Conservation (phyloP, 2,113 vertebrate genomes). For the Emydura subglobosa region DNA sequence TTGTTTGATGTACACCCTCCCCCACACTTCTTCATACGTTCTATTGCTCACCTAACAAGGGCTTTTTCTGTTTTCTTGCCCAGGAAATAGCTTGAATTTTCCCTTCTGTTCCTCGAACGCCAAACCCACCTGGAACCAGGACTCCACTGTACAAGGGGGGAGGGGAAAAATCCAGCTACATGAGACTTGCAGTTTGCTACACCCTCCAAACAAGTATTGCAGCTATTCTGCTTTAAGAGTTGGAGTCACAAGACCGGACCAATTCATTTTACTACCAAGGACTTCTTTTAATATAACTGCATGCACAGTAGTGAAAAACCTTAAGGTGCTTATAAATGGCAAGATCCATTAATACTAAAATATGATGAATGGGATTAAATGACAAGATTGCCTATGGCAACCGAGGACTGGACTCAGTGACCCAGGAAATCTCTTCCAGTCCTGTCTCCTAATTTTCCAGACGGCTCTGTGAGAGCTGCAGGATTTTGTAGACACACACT, state of each 20-base stretch:
- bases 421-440: background rate
- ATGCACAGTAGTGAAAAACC: background rate
- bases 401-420: background rate
- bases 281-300: background rate
- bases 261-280: background rate
- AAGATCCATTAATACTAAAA: background rate
- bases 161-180: background rate
- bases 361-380: background rate
- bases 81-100: slow-evolving; percentile 97
- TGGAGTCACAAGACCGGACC: background rate
- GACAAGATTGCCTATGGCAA: background rate
- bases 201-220: fast-evolving
- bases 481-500: background rate
- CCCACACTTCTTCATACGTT: background rate
- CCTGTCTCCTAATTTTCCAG: background rate
- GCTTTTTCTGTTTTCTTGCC: slow-evolving; percentile 96
- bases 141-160: slow-evolving; percentile 83
- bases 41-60: slow-evolving; percentile 88
- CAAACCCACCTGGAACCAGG: slow-evolving; percentile 96
- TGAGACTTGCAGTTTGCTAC: fast-evolving
- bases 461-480: fast-evolving
- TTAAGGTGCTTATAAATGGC: fast-evolving
- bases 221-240: background rate
- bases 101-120: slow-evolving; percentile 95
- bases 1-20: background rate